Base-by-base conservation (phyloP, 1,140 invertebrate genomes). In the Hylaeus anthracinus region DNA sequence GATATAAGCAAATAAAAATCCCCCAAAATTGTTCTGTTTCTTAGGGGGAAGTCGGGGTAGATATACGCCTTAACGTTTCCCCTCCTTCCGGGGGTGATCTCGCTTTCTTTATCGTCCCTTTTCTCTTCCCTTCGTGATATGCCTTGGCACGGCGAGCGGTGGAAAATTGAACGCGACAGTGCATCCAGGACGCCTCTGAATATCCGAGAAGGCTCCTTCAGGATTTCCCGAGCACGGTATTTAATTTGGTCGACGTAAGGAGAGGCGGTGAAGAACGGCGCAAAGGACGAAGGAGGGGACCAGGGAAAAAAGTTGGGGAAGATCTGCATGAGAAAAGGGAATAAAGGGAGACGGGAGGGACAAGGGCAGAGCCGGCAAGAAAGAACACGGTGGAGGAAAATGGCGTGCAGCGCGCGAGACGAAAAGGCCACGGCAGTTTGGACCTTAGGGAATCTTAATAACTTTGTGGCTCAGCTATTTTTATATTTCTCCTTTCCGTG, bases 401-500 rank as follows among this genome's bases (percentile, higher is more conserved):
- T 64, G n/a, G 41, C n/a, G 58, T 65, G 66, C 43, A 51, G 10
- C 43, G n/a, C n/a, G 63, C 64, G 61, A 51, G 71, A 78, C 71
- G 67, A 81, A 72, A 81, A 75, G 45, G 69, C 56, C 67, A 61
- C 79, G 78, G 67, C 55, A 72, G 72, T 79, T 86, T 90, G 75
- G 71, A 78, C 84, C 53, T 85, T 79, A 67, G 81, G 82, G 81
- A 88, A 86, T 83, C 87, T 92, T 91, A 92, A 91, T 91, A 92
- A 92, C 87, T 90, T 89, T 64, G 76, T 78, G 64, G 63, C 79
- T 87, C 79, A 84, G 81, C 86, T 90, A 92, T 92, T 93, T 92
- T 92, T 91, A 90, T 91, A 89, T 91, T 90, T 92, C 86, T 90
- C 84, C 85, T 86, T 81, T 76, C 83, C 81, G 86, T 87, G 88